phyloP scores from a whole-genome alignment of 1,140 invertebrate genomes.

The Maconellicoccus hirsutus region DNA sequence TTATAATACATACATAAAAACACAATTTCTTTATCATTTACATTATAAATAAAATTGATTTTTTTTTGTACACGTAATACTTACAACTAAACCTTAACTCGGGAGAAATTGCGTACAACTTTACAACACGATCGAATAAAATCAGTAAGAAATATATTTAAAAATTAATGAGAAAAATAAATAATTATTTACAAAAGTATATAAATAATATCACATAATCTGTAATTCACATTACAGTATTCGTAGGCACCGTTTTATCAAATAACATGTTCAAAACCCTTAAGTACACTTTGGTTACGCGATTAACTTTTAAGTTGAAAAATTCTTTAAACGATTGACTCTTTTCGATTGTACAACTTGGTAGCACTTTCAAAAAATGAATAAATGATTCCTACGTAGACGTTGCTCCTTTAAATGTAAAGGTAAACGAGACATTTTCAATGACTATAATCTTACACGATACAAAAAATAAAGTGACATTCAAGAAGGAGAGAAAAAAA shows the following conservation, averaged over 20 bases:
- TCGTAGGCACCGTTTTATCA: background rate
- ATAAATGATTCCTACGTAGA: too few relatives aligned
- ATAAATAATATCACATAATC: constrained; percentile 18
- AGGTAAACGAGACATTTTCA: too few relatives aligned
- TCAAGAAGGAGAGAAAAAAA: too few relatives aligned
- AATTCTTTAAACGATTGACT: too few relatives aligned
- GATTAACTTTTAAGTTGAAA: background rate
- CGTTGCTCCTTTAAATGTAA: too few relatives aligned
- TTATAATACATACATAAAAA: constrained; percentile 4
- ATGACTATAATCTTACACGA: too few relatives aligned
- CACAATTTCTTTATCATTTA: background rate
- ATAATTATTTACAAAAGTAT: constrained; percentile 7
- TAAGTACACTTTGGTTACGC: constrained; percentile 7
- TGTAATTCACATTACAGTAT: constrained; percentile 13
- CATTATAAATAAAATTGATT: background rate
- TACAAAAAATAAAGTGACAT: too few relatives aligned
- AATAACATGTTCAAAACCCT: background rate
- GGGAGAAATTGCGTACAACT: background rate
- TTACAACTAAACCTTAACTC: background rate
- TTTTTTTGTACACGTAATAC: background rate
- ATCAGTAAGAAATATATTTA: background rate
- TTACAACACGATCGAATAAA: constrained; percentile 15
- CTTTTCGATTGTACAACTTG: too few relatives aligned
- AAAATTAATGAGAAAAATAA: constrained; percentile 16
- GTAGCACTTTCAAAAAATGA: background rate